phyloP scores from a whole-genome alignment of 2,113 vertebrate species.

The Ammodytes marinus region DNA sequence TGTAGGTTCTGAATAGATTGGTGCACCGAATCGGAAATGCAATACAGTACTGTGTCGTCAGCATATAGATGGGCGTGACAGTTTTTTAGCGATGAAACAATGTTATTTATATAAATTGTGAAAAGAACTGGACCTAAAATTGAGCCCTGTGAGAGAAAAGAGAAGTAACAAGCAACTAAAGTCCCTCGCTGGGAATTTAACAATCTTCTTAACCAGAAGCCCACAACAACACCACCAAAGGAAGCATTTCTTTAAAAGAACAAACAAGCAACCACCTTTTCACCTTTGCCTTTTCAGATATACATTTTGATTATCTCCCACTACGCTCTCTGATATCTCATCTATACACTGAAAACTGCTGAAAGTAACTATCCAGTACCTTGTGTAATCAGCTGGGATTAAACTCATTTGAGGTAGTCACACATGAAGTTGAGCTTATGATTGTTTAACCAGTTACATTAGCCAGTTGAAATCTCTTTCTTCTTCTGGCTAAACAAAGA shows the following conservation, averaged over 20 bases:
- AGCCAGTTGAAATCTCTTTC: background rate
- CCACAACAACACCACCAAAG: background rate
- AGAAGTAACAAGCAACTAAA: background rate
- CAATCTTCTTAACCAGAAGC: background rate
- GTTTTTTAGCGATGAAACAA: no score
- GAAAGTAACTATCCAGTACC: background rate
- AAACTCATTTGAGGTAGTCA: background rate
- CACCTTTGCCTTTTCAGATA: background rate
- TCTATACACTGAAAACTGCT: background rate
- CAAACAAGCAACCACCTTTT: background rate
- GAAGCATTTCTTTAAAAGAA: background rate
- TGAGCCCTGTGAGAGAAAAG: background rate
- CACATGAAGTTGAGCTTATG: slow-evolving; percentile 1
- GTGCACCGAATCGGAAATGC: no score
- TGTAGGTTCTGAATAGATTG: no score
- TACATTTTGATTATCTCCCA: background rate
- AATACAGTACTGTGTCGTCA: no score
- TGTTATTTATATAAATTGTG: no score
- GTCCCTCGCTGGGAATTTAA: background rate
- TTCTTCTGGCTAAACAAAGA: background rate
- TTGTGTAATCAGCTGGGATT: background rate
- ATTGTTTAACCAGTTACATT: slow-evolving; percentile 31
- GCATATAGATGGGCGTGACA: no score
- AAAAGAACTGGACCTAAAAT: no score
- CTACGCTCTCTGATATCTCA: background rate